Base-by-base conservation (phyloP, 2,113 vertebrate species). In the Phalacrocorax aristotelis region DNA sequence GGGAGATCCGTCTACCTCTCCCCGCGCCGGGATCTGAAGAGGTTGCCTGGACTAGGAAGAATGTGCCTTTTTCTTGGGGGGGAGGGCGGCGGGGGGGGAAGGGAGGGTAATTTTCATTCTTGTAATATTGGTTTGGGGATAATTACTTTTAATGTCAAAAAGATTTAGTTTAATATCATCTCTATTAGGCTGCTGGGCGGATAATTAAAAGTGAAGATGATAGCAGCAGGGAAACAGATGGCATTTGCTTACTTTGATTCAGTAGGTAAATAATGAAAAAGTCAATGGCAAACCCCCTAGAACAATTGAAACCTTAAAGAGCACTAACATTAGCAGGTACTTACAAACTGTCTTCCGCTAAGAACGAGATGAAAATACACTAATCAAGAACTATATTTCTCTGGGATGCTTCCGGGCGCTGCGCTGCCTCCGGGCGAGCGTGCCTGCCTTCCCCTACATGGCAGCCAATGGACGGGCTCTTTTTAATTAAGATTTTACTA, bases 91-190 rank as follows among this genome's bases (percentile, higher is more conserved):
- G 38, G 80, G 96, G 79, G 18, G 54, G 95, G 46, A 64, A 65
- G 80, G 61, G 80, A 82, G 96, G 97, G 95, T 97, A 97, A 93
- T 98, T 98, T 98, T 97, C 97, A 97, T 98, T 97, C 98, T 93
- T 96, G 97, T 97, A 98, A 98, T 98, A 98, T 98, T 98, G 98
- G 98, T 98, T 99, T 98, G 98, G 98, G 98, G 98, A 99, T 99
- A 99, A 99, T 99, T 99, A 99, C 99, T 99, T 99, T 99, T 99
- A 99, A 99, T 99, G 99, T 99, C 99, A 99, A 98, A 99, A 99
- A 99, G 99, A 99, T 99, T 99, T 99, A 99, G 99, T 99, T 99
- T 99, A 99, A 99, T 99, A 99, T 99, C 99, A 98, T 99, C 99
- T 99, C 99, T 99, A 99, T 99, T 99, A 99, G 99, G 98, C 99